A percentile compares a stretch with the other conserved stretches of the same genome.
Evolutionary conservation across 2,113 vertebrate genomes (phyloP).

Genomic region (Sinocyclocheilus anophthalmus): DNA sequence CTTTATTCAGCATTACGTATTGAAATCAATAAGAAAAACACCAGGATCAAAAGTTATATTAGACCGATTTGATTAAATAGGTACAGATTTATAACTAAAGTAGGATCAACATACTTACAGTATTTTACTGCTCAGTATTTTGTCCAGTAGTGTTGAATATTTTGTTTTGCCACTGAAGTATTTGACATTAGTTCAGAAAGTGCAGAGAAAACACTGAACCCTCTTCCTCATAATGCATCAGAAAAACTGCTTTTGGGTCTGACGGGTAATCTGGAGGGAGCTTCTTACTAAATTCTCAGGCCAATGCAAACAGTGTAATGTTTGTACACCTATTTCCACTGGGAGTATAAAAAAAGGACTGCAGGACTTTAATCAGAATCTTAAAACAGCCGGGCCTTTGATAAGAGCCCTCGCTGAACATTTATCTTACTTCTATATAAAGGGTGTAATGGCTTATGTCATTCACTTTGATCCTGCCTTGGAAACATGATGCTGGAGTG

Average conservation of each 20-base stretch:
- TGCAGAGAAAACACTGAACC: slow-evolving; percentile 52
- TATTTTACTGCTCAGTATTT: not conserved
- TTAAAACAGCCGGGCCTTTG: slow-evolving; percentile 73
- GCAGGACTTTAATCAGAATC: slow-evolving; percentile 71
- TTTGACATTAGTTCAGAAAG: slow-evolving; percentile 37
- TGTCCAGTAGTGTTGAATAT: not conserved
- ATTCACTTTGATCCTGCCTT: slow-evolving; percentile 71
- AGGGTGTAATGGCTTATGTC: slow-evolving; percentile 58
- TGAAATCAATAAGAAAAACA: not conserved
- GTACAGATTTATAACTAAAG: not conserved
- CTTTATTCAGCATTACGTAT: not conserved
- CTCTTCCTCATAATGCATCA: slow-evolving; percentile 60
- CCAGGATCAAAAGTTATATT: not conserved
- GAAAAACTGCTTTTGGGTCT: slow-evolving; percentile 62
- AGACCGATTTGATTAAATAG: not conserved
- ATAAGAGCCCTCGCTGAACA: slow-evolving; percentile 66
- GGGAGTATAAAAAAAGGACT: slow-evolving; percentile 49
- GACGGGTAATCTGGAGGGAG: slow-evolving; percentile 60
- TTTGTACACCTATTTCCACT: slow-evolving; percentile 72
- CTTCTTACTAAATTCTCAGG: slow-evolving; percentile 63
- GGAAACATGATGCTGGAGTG: slow-evolving; percentile 54
- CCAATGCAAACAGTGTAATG: slow-evolving; percentile 77
- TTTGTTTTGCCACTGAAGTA: not conserved
- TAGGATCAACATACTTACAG: not conserved
- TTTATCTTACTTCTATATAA: slow-evolving; percentile 71